Evolutionary conservation across 2,797 vertebrate species (phyloP).

Genomic region (Petrocephalus schoutedeni): DNA sequence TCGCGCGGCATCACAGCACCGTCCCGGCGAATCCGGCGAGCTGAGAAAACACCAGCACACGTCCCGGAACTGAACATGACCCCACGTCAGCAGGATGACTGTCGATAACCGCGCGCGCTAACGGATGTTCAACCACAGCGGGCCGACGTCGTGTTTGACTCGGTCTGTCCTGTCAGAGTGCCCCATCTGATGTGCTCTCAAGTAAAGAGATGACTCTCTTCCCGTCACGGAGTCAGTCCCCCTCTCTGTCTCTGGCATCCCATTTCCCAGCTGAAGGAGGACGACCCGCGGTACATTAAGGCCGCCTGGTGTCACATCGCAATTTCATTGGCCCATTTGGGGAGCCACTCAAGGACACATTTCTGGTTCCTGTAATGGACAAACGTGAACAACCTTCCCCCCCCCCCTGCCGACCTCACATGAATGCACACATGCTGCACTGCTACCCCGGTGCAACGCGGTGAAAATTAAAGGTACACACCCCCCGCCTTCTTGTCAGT

Average conservation of each 20-base stretch:
- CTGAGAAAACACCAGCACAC: not conserved
- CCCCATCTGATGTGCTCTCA: not conserved
- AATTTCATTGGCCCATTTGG: not conserved
- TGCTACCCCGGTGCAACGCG: too few species aligned
- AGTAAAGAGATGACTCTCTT: not conserved
- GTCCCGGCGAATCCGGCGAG: not conserved
- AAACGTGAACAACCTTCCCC: not conserved
- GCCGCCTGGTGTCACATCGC: not conserved
- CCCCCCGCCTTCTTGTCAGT: slow-evolving; percentile 1
- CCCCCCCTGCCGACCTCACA: not conserved
- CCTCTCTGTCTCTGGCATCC: not conserved
- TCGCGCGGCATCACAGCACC: not conserved
- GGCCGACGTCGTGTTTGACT: not conserved
- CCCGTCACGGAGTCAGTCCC: not conserved
- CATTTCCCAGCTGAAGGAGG: not conserved
- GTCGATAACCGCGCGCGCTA: not conserved
- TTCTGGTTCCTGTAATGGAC: slow-evolving; percentile 2
- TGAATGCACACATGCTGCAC: not conserved
- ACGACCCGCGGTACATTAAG: not conserved
- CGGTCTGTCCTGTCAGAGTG: not conserved
- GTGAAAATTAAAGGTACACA: slow-evolving; percentile 11
- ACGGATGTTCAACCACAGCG: not conserved
- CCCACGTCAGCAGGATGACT: not conserved
- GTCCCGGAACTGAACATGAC: not conserved
- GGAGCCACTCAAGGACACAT: not conserved